phyloP scores from a whole-genome alignment of 2,113 vertebrate species.

The Todiramphus saurophagus region DNA sequence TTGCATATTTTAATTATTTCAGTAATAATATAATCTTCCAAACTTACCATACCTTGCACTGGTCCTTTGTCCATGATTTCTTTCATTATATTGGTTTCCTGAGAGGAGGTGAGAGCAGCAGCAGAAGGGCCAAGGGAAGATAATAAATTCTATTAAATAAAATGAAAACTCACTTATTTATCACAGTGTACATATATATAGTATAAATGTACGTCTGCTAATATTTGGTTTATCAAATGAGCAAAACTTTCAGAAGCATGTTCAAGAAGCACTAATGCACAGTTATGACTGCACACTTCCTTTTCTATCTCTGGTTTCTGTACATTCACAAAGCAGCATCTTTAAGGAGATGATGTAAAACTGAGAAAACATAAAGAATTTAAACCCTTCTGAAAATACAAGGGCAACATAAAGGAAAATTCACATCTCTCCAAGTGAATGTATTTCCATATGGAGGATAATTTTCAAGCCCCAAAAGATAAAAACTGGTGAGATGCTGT shows the following conservation, averaged over 20 bases:
- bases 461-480: not conserved
- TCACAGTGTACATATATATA: not conserved
- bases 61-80: slow-evolving; percentile 81
- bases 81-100: slow-evolving; percentile 81
- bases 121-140: not conserved
- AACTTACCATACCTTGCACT: slow-evolving; percentile 77
- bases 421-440: not conserved
- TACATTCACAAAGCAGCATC: not conserved
- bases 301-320: not conserved
- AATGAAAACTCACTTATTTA: not conserved
- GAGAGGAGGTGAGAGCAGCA: not conserved
- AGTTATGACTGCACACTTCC: not conserved
- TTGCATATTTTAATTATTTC: not conserved
- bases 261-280: not conserved
- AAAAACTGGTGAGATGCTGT: not conserved
- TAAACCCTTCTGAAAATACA: not conserved
- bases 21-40: not conserved
- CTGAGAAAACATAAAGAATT: not conserved
- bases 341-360: not conserved
- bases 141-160: not conserved
- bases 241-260: not conserved
- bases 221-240: not conserved
- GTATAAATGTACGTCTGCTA: not conserved
- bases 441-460: not conserved
- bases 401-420: not conserved